Conservation (phyloP, 2,797 vertebrate species). For the Xenentodon cancila region DNA sequence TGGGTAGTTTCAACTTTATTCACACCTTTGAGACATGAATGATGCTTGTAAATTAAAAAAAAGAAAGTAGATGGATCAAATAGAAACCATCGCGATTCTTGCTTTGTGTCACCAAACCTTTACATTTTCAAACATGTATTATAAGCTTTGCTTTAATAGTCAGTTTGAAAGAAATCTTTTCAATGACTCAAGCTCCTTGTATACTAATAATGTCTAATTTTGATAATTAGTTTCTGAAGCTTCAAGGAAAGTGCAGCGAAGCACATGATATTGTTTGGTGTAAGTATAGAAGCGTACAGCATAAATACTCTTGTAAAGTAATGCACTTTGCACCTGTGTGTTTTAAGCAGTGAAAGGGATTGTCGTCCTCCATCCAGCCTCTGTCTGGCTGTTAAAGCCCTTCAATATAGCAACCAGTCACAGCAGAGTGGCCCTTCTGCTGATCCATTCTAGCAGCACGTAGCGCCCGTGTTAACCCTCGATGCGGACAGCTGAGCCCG, state of each 20-base stretch:
- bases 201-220: too few relatives aligned
- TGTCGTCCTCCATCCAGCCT: neutral
- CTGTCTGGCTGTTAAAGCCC: constrained; percentile 4
- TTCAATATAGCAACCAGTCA: constrained; percentile 1
- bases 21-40: neutral
- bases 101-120: too few relatives aligned
- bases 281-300: too few relatives aligned
- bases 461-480: constrained; percentile 5
- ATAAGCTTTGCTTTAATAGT: too few relatives aligned
- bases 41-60: too few relatives aligned
- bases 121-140: too few relatives aligned
- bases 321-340: too few relatives aligned
- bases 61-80: too few relatives aligned
- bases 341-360: neutral
- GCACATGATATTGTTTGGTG: neutral
- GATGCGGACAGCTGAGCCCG: neutral
- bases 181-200: neutral
- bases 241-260: neutral
- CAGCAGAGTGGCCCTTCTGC: constrained; percentile 7
- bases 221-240: neutral
- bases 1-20: neutral
- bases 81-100: too few relatives aligned
- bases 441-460: constrained; percentile 9
- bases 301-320: too few relatives aligned
- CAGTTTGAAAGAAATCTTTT: neutral